These are phyloP conservation scores for Forbesichthys papilliferus DNA, from an alignment of 2,113 vertebrate genomes.

Conservation along the genomic window DNA sequence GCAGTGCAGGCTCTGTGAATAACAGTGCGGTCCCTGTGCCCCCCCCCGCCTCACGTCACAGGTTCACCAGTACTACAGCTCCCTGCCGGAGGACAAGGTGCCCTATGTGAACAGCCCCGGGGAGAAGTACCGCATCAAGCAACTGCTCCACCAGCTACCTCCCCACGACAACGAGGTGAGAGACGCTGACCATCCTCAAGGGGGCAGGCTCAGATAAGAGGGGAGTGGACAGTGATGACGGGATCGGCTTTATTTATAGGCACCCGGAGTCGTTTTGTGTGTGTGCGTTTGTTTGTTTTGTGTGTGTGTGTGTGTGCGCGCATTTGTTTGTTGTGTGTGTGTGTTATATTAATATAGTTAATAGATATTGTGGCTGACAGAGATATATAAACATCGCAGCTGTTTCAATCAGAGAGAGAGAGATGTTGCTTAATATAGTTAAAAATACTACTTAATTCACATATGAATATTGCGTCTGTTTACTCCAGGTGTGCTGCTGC, in stretches of 20 bases:
- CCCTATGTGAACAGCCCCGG: conserved; percentile 98
- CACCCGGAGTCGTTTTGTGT: no score
- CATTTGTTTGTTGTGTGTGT: not conserved
- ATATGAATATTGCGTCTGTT: no score
- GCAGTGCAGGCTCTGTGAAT: not conserved
- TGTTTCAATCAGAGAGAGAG: no score
- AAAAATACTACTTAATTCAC: no score
- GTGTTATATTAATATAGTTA: no score
- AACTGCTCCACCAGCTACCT: conserved; percentile 95
- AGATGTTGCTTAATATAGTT: no score
- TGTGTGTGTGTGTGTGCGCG: not conserved
- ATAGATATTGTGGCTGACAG: no score
- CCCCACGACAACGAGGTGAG: conserved; percentile 98
- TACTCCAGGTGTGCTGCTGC: not conserved
- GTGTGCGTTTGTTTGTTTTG: not conserved
- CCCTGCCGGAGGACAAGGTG: conserved; percentile 96
- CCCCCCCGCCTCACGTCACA: conserved; percentile 49
- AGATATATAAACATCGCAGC: no score
- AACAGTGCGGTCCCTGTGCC: not conserved
- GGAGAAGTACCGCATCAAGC: conserved; percentile 95
- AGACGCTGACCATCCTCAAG: conserved; percentile 21
- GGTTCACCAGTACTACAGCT: conserved; percentile 99
- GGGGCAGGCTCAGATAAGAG: conserved; percentile 41
- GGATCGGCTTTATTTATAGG: conserved; percentile 22
- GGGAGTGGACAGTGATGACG: conserved; percentile 13